These are phyloP conservation scores for Gambusia affinis DNA, from an alignment of 2,113 vertebrate genomes.

Conservation along the genomic window DNA sequence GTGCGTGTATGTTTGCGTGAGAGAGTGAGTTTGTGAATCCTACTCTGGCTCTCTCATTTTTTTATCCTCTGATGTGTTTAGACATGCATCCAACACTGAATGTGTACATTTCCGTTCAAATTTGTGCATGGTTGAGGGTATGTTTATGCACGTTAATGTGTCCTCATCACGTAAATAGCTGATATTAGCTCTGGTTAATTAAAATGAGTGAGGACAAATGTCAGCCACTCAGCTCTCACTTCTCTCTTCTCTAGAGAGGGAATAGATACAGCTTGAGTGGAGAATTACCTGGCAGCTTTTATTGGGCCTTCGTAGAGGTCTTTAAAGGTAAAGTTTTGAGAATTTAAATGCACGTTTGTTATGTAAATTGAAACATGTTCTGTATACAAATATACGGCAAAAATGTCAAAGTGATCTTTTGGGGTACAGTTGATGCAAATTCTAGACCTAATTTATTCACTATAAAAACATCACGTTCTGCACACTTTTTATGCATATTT, in stretches of 20 bases:
- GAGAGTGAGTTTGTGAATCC: slow-evolving; percentile 3
- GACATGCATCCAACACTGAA: neutral
- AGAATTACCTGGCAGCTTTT: slow-evolving; percentile 23
- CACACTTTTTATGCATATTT: slow-evolving; percentile 27
- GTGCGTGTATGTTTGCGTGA: slow-evolving; percentile 28
- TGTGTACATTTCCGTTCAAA: neutral
- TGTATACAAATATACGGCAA: neutral
- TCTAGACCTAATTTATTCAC: slow-evolving; percentile 30
- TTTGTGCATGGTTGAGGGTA: slow-evolving; percentile 25
- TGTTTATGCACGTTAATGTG: slow-evolving; percentile 39
- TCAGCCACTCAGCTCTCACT: slow-evolving; percentile 58
- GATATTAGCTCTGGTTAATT: slow-evolving; percentile 75
- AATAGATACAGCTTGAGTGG: slow-evolving; percentile 43
- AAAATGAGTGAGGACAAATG: slow-evolving; percentile 74
- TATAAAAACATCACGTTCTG: slow-evolving; percentile 14
- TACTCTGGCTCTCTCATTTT: slow-evolving; percentile 8
- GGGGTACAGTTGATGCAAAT: slow-evolving; percentile 17
- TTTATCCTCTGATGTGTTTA: slow-evolving; percentile 21
- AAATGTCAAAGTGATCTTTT: neutral
- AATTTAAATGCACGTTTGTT: neutral
- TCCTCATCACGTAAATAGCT: slow-evolving; percentile 62
- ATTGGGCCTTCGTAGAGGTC: slow-evolving; percentile 1
- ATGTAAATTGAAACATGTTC: neutral
- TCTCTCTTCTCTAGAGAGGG: slow-evolving; percentile 57
- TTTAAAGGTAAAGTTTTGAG: slow-evolving; percentile 8